phyloP scores from a whole-genome alignment of 2,797 vertebrate species.

The Danio albolineatus region DNA sequence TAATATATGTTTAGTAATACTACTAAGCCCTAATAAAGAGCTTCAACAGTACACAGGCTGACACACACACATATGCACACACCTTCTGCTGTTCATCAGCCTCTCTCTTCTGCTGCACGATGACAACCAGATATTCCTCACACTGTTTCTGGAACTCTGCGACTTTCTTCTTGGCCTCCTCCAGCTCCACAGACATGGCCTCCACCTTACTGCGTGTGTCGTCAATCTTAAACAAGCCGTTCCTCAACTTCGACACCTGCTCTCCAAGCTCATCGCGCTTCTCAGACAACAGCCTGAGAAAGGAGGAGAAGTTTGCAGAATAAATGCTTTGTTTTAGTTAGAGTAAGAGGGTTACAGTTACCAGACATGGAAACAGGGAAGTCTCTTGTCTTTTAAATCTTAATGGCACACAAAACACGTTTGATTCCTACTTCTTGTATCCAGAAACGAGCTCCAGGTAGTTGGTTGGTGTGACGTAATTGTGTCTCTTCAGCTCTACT shows the following conservation, averaged over 20 bases:
- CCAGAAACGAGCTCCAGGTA: slow-evolving; percentile 91
- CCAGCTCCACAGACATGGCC: slow-evolving; percentile 88
- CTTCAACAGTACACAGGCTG: slow-evolving; percentile 20
- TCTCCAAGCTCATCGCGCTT: slow-evolving; percentile 85
- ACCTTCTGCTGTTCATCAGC: slow-evolving; percentile 89
- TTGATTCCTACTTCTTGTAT: slow-evolving; percentile 85
- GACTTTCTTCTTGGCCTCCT: slow-evolving; percentile 86
- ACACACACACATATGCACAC: slow-evolving; percentile 23
- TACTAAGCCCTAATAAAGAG: not conserved
- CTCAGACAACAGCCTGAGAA: slow-evolving; percentile 83
- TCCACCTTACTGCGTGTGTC: slow-evolving; percentile 88
- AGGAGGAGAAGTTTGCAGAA: slow-evolving; percentile 12
- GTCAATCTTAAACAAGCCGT: slow-evolving; percentile 87
- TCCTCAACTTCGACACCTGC: slow-evolving; percentile 85
- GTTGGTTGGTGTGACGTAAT: slow-evolving; percentile 91
- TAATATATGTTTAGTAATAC: not conserved
- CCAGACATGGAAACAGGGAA: slow-evolving; percentile 17
- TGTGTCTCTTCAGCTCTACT: slow-evolving; percentile 83
- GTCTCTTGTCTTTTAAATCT: not conserved
- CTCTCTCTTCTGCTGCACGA: slow-evolving; percentile 86
- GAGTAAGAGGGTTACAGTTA: not conserved
- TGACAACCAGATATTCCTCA: slow-evolving; percentile 86
- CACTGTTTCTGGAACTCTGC: slow-evolving; percentile 87
- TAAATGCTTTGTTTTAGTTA: not conserved
- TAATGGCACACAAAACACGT: not conserved